Conservation (phyloP, 2,113 vertebrate species). For the Thinocorus orbignyianus region DNA sequence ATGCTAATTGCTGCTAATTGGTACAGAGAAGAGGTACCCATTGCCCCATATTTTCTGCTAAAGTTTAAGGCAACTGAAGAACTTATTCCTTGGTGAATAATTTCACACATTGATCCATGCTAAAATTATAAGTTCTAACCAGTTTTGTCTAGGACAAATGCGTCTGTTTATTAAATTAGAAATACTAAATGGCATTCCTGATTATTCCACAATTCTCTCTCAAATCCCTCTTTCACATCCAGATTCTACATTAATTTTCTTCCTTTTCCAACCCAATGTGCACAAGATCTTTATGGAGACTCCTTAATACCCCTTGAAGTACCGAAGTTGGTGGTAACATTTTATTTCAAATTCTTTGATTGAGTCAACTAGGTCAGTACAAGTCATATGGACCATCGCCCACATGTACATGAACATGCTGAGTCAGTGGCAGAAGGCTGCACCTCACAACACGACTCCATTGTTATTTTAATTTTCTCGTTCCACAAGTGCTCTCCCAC, state of each 20-base stretch:
- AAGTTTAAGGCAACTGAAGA: neutral
- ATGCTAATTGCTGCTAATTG: neutral
- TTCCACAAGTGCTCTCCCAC: slow-evolving; percentile 55
- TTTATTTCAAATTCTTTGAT: slow-evolving; percentile 29
- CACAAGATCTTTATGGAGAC: neutral
- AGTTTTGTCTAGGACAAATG: neutral
- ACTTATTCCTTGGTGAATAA: neutral
- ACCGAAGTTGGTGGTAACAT: neutral
- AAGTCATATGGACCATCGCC: slow-evolving; percentile 6
- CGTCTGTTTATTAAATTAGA: neutral
- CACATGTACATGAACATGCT: neutral
- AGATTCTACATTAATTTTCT: neutral
- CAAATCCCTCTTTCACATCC: neutral
- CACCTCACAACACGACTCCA: slow-evolving; percentile 36
- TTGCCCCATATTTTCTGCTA: neutral
- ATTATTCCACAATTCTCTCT: neutral
- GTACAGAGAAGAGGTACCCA: neutral
- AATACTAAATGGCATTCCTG: neutral
- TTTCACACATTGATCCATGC: neutral
- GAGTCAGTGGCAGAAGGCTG: slow-evolving; percentile 52
- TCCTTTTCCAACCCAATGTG: neutral
- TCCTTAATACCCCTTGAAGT: neutral
- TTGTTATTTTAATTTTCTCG: slow-evolving; percentile 52
- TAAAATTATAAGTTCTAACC: neutral
- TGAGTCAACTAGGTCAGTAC: slow-evolving; percentile 20